Base-by-base conservation (phyloP, 1,140 invertebrate genomes). In the Solenopsis invicta region DNA sequence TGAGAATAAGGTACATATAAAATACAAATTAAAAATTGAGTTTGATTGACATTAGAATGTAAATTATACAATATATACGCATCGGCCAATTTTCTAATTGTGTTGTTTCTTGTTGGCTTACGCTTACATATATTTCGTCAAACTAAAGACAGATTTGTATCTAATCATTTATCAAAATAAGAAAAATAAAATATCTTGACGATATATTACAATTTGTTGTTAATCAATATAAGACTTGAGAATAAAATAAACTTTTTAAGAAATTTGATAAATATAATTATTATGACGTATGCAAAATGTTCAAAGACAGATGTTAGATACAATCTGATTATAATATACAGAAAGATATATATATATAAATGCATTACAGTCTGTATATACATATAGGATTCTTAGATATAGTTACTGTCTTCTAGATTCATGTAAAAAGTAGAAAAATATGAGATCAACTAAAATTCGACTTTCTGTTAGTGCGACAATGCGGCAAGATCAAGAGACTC, bases 21-120 rank as follows among this genome's bases (percentile, higher is more conserved):
- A 52, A 71, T 34, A 56, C 37, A 34, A 61, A 62, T 87, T 4
- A 85, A 89, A 89, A 76, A 80, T 69, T 89, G 88, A 85, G 78
- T 78, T 67, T 12, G 21, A 52, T 67, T 16, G 21, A 52, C 21
- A 59, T 88, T 37, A 64, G 66, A 87, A 71, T 86, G 56, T 34
- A 86, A 18, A 87, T 64, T 86, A 50, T 34, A 86, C 18, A 61
- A 85, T 54, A 16, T 85, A 1, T 12, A 59, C 10, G 41, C 29
- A n/a, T 16, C 4, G 12, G 45, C n/a, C 29, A 72, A 67, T 56
- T 66, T 34, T 21, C 18, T 50, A 69, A 50, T 0, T 50, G 48
- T 41, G 1, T 0, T 4, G n/a, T 37, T 89, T 24, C 2, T n/a
- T 10, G 18, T 45, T 88, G 61, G 45, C 50, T 85, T 24, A 16